These are phyloP conservation scores for Phylloscopus trochiloides DNA, from an alignment of 2,113 vertebrate genomes.

Conservation along the genomic window DNA sequence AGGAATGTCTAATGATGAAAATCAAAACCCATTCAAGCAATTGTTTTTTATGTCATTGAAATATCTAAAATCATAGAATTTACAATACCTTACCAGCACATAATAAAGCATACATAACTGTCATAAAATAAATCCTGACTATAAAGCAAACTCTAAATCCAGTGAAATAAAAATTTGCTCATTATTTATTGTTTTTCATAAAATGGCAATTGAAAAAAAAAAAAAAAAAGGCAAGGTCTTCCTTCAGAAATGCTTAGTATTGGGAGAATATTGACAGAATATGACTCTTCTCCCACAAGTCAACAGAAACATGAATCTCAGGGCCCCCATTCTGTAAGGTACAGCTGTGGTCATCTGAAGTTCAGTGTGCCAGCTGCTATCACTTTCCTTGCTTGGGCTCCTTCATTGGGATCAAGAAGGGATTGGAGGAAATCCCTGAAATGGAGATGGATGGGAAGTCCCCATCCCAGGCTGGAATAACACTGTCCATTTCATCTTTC, in stretches of 20 bases:
- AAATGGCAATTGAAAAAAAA: background rate
- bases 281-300: background rate
- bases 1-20: background rate
- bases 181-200: conserved; percentile 14
- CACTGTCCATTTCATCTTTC: background rate
- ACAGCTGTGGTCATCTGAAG: background rate
- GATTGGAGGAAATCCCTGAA: background rate
- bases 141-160: conserved; percentile 40
- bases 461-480: background rate
- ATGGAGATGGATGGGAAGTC: background rate
- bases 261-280: conserved; percentile 30
- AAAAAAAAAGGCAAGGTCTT: background rate
- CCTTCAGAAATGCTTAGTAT: conserved; percentile 40
- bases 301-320: background rate
- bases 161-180: background rate
- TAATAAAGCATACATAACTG: background rate
- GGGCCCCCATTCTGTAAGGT: background rate
- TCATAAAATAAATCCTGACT: conserved; percentile 16
- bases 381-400: background rate
- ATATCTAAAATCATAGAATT: background rate
- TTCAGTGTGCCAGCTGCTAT: background rate
- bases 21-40: background rate
- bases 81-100: background rate
- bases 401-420: background rate
- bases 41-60: conserved; percentile 4